Base-by-base conservation (phyloP, 2,113 vertebrate species). In the Saimiri boliviensis region DNA sequence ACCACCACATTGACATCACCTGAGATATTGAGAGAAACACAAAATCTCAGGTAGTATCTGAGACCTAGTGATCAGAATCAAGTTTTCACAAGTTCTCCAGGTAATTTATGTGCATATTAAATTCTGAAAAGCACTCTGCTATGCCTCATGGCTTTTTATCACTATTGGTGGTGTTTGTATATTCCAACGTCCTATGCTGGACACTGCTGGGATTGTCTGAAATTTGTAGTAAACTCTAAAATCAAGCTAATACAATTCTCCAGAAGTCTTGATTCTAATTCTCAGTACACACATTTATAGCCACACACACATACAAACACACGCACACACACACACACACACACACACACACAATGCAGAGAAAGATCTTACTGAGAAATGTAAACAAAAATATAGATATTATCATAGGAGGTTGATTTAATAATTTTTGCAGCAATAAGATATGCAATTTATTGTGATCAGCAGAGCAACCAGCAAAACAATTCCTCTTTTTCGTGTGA, bases 181-280 rank as follows among this genome's bases (percentile, higher is more conserved):
- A 89, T 88, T 63, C 89, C 42, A 90, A 68, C 35, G 11, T 42
- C 37, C 2, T 42, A 14, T 21, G 0, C 9, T 42, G 60, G 42
- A 8, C 37, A 20, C n/a, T 63, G 8, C 37, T 71, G 60, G 77
- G 37, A 40, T 56, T 35, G 66, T 19, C 73, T 74, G 35, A 92
- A 58, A 66, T 52, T 37, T 86, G 0, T 47, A 84, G 21, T n/a
- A 23, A 79, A 91, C 16, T 42, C 40, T 25, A n/a, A 96, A 77
- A 70, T 91, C 23, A 12, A 63, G 54, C 25, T 84, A 23, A 45
- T 60, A 86, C 37, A 95, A 84, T 73, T 94, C 40, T 93, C 27
- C 3, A 56, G 23, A 86, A 45, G 13, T 80, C 17, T 68, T 92
- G 6, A 60, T 76, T 71, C 40, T 27, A 13, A 23, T n/a, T 3